These are phyloP conservation scores for Otis tarda DNA, from an alignment of 2,113 vertebrate genomes.

Conservation along the genomic window DNA sequence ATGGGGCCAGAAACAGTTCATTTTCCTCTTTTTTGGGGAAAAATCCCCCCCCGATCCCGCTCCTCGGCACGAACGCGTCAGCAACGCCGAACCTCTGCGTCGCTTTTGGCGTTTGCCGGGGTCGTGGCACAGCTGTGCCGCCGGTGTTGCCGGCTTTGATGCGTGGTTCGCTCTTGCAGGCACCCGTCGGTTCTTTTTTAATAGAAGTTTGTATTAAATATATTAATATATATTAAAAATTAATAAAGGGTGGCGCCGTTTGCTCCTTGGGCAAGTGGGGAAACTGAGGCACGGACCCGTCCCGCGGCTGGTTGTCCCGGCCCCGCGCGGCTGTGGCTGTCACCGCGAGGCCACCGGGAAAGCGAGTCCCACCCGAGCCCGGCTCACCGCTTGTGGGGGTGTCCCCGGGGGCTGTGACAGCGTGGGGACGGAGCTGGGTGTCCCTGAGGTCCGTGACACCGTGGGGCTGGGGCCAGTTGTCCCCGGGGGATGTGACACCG, in stretches of 20 bases:
- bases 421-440: background rate
- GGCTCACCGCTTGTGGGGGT: background rate
- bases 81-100: background rate
- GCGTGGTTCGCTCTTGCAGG: background rate
- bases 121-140: background rate
- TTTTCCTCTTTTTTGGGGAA: background rate
- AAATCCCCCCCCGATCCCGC: background rate
- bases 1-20: fast-evolving
- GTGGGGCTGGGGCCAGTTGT: background rate
- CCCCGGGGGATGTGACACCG: background rate
- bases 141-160: background rate
- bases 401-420: background rate
- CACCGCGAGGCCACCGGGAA: background rate
- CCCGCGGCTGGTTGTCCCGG: background rate
- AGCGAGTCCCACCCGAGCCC: no score
- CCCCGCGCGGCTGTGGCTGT: no score
- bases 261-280: background rate
- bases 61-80: fast-evolving
- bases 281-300: background rate
- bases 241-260: background rate
- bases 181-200: background rate
- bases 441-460: background rate
- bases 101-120: background rate
- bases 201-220: background rate
- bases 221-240: no score